Percentiles rank a stretch among this genome's conserved stretches.
Conservation (phyloP, 2,797 vertebrate genomes). For the Danio aesculapii region DNA sequence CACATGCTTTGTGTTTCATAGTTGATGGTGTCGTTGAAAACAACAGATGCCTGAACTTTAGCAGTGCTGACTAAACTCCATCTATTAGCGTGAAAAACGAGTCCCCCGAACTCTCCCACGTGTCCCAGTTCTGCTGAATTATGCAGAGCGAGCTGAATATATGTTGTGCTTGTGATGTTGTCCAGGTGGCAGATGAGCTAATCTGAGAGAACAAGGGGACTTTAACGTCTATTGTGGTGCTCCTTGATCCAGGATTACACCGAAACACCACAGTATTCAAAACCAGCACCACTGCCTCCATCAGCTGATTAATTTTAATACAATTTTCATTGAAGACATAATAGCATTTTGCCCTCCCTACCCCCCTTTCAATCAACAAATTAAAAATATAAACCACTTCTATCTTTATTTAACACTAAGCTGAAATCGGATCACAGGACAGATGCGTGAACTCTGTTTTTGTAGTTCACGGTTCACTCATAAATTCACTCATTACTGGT, state of each 20-base stretch:
- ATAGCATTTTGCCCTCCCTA: slow-evolving; percentile 67
- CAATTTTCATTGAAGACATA: slow-evolving; percentile 78
- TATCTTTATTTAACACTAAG: slow-evolving; percentile 82
- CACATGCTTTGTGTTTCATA: slow-evolving; percentile 6
- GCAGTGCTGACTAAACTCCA: slow-evolving; percentile 3
- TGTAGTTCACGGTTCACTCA: not conserved
- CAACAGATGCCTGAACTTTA: slow-evolving; percentile 17
- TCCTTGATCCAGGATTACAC: slow-evolving; percentile 83
- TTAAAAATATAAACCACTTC: slow-evolving; percentile 84
- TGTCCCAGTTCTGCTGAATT: slow-evolving; percentile 31
- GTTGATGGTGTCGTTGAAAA: slow-evolving; percentile 5
- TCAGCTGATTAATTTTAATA: slow-evolving; percentile 85
- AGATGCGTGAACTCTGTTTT: slow-evolving; percentile 16
- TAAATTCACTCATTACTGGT: not conserved
- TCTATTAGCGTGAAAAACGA: not conserved
- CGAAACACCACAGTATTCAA: slow-evolving; percentile 76
- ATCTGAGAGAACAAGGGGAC: slow-evolving; percentile 53
- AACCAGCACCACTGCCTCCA: slow-evolving; percentile 80
- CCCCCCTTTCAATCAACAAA: slow-evolving; percentile 83
- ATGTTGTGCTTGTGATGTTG: slow-evolving; percentile 25
- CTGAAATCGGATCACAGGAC: slow-evolving; percentile 41
- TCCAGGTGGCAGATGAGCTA: slow-evolving; percentile 50
- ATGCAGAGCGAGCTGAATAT: slow-evolving; percentile 19
- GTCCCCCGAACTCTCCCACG: slow-evolving; percentile 10
- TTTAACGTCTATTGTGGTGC: slow-evolving; percentile 71